Base-by-base conservation (phyloP, 1,140 invertebrate species). In the Amphibalanus amphitrite region DNA sequence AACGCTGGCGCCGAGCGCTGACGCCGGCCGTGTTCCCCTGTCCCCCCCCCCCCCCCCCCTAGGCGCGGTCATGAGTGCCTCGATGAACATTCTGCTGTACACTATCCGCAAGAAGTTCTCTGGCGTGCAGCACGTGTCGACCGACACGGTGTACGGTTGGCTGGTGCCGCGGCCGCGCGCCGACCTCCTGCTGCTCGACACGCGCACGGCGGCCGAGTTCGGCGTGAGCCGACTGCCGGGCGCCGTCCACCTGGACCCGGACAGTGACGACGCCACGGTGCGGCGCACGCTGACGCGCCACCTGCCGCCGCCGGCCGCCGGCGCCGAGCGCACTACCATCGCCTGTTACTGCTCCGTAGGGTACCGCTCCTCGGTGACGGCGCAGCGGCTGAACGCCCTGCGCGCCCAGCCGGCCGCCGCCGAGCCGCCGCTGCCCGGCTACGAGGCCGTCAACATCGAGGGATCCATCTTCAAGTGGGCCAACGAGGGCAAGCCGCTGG, bases 391-490 rank as follows among this genome's bases (percentile, higher is more conserved):
- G 6, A 72, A 72, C 71, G 30, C 6, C 6, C 29, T 59, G n/a
- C 28, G 29, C 10, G 26, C 20, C 64, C 47, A 25, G 25, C 47
- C 47, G 13, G 64, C 26, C 23, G n/a, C 26, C 47, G 28, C 15
- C 65, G 20, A 3, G n/a, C 17, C 4, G 23, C 8, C 4, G n/a
- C 26, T 28, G 65, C 28, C 28, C 65, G 28, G n/a, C 40, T 67
- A 33, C 59, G 26, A 33, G 15, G 71, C 71, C 25, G 38, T 72
- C 30, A 72, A 72, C 30, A 59, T 72, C 17, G 67, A 72, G 59
- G 71, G 71, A 13, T 70, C 69, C 59, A 70, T 69, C 25, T 72
- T 72, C 69, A 72, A 72, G 69, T 72, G 71, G 71, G 69, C 33
- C 23, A 47, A 28, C 26, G 71, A 72, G 26, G 67, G 33, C 28